Percentiles rank a stretch among this genome's conserved stretches.
Evolutionary conservation across 2,113 vertebrate genomes (phyloP).

Genomic region (Eonycteris spelaea): DNA sequence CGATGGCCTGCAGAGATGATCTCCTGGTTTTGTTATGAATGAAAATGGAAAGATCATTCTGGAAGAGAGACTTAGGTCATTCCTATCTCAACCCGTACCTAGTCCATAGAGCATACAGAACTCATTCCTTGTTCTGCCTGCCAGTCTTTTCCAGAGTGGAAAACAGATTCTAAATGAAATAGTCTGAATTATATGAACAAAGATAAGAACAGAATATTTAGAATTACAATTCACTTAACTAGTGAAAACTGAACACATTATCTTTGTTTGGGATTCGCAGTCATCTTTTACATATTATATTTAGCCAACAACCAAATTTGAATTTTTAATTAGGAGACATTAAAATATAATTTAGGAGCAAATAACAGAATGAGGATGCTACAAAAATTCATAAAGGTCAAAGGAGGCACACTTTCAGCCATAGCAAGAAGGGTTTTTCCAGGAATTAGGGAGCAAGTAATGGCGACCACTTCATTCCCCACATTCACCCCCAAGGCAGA

Average conservation of each 20-base stretch:
- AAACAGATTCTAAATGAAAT: neutral
- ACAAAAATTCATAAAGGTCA: constrained; percentile 67
- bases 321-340: constrained; percentile 72
- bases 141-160: constrained; percentile 12
- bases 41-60: constrained; percentile 18
- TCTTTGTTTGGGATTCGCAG: constrained; percentile 67
- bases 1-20: neutral
- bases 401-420: constrained; percentile 68
- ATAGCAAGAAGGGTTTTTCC: constrained; percentile 44
- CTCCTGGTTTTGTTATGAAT: constrained; percentile 21
- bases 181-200: neutral
- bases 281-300: constrained; percentile 71
- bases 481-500: constrained; percentile 29
- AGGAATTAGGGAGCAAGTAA: constrained; percentile 17
- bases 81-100: neutral
- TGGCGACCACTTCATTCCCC: constrained; percentile 30
- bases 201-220: constrained; percentile 8
- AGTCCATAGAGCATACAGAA: neutral
- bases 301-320: constrained; percentile 71
- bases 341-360: constrained; percentile 79
- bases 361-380: constrained; percentile 68
- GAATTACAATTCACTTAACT: constrained; percentile 49
- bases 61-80: constrained; percentile 33
- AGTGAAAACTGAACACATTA: constrained; percentile 61
- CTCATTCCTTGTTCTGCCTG: neutral